Base-by-base conservation (phyloP, 2,888 invertebrate genomes). In the Oxystoma pomonae region DNA sequence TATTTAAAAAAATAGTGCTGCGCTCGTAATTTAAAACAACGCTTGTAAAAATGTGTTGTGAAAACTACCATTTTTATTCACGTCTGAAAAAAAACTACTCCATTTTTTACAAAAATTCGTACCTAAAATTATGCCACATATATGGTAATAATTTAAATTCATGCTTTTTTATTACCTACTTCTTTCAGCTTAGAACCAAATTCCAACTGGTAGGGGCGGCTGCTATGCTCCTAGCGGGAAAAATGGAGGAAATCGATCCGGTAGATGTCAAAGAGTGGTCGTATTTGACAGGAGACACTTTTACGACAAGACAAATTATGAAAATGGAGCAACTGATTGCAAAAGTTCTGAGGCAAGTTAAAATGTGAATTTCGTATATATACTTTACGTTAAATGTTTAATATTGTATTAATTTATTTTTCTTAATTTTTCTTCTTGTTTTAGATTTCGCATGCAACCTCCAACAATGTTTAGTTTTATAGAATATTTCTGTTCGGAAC, bases 201-300 rank as follows among this genome's bases (percentile, higher is more conserved):
- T 76, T 80, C 51, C 80, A 80, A 71, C 67, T 80, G 16, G 72
- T 80, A 0, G 80, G 79, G n/a, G 74, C 76, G 1, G 75, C 78
- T 3, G 78, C 79, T 0, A 76, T 80, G 76, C 73, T 78, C 72
- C 60, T 80, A 17, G 79, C 80, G 1, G 73, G 75, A 1, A 80
- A 80, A 73, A 73, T 78, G 62, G 80, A 80, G 66, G 79, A 80
- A 67, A 73, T 79, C 52, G 76, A 78, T 65, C 75, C 77, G 3
- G 73, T 78, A 17, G 75, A 76, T 53, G 69, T 74, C 1, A 72
- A 72, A 56, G 78, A 80, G 66, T 80, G 77, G 76, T 70, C 74
- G 0, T 77, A 72, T 61, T 72, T 80, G 20, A 77, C 78, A 1
- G 74, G 74, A 7, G 74, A 77, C 61, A 70, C 77, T 3, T 80